Evolutionary conservation across 2,797 vertebrate genomes (phyloP), one percentile per base, ranked within the genome.

Genomic region (Oryzias dopingdopingensis): DNA sequence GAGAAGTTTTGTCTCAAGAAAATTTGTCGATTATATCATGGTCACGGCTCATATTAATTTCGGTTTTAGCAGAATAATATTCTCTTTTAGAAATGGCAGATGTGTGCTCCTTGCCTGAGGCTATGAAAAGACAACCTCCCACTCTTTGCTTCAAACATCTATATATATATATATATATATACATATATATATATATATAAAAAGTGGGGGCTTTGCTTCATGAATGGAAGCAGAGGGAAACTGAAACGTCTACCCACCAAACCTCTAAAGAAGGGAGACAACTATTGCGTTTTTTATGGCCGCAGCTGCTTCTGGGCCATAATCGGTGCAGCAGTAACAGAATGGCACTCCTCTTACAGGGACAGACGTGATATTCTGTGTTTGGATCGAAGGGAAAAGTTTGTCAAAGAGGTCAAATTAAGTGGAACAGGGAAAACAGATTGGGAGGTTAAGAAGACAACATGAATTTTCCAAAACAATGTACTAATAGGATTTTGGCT

Each of bases 1-100:
- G 59, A 29, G 48, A 52, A 20, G 18, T 24, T 60, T 49, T 49
- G 50, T 70, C 41, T 17, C 17, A 46, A 14, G 29, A 42, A 29
- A 49, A 64, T 29, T 0, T 20, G 13, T 32, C 24, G 44, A 23
- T 48, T n/a, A 43, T 48, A 48, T 20, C 37, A 18, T 43, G 17
- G 18, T 23, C n/a, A 16, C 23, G 40, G 14, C 7, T 18, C 50
- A 15, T 24, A 43, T 45, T 37, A 4, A 51, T 55, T 54, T 59
- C 13, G 46, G 15, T 48, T 7, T 56, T 10, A 16, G 8, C 6
- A 14, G 29, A 49, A 20, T 43, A 20, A 51, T 44, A 4, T 45
- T 57, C 10, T 41, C 12, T 5, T 50, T 8, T 26, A 24, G 47
- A 13, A 49, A 8, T 32, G 22, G 41, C 8, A 51, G 24, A 20